phyloP scores from a whole-genome alignment of 2,113 vertebrate species.

The Perccottus glenii region DNA sequence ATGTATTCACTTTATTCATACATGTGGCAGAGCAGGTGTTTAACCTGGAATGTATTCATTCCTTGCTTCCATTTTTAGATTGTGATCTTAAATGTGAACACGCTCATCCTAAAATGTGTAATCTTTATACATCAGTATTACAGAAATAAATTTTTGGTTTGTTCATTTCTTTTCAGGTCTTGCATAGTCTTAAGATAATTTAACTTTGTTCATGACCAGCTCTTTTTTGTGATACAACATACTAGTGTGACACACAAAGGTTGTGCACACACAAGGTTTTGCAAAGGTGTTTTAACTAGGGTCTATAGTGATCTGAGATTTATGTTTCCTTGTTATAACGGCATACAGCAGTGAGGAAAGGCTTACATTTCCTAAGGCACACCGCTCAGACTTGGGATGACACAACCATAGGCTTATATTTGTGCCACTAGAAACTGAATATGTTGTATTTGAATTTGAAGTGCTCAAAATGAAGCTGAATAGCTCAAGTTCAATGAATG shows the following conservation, averaged over 20 bases:
- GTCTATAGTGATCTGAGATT: too few relatives aligned
- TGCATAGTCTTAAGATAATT: conserved; percentile 3
- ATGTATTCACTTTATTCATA: background rate
- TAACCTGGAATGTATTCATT: background rate
- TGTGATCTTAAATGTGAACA: conserved; percentile 1
- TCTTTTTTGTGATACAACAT: conserved; percentile 7
- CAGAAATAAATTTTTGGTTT: background rate
- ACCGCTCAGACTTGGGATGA: too few relatives aligned
- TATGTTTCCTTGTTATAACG: too few relatives aligned
- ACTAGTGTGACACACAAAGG: background rate
- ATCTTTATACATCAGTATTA: background rate
- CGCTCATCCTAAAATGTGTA: background rate
- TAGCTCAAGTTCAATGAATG: too few relatives aligned
- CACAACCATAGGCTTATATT: too few relatives aligned
- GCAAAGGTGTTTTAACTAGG: too few relatives aligned
- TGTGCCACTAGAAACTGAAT: too few relatives aligned
- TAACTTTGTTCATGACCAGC: background rate
- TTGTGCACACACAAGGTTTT: background rate
- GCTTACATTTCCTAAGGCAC: too few relatives aligned
- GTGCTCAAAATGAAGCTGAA: too few relatives aligned
- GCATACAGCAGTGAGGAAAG: too few relatives aligned
- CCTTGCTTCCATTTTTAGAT: background rate
- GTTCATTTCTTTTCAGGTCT: conserved; percentile 11
- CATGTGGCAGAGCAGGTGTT: background rate
- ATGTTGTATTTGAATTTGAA: too few relatives aligned